Base-by-base conservation (phyloP, 2,888 invertebrate species). In the Cinara cedri region DNA sequence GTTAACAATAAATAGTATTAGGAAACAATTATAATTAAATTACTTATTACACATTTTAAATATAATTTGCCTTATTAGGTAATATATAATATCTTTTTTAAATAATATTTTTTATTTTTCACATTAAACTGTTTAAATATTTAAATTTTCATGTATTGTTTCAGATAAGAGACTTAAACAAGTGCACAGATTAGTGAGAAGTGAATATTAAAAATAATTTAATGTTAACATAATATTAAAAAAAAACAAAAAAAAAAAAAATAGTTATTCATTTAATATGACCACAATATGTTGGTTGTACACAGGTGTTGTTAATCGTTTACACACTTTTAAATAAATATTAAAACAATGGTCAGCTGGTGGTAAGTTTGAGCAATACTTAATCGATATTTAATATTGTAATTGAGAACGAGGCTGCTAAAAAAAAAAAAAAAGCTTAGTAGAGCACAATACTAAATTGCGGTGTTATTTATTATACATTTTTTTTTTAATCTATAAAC, bases 141-240 rank as follows among this genome's bases (percentile, higher is more conserved):
- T 74, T 19, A 74, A n/a, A 74, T 49, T 68, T 68, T 68, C 34
- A 26, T 68, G 68, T 66, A 49, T 78, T 78, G 57, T 78, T 78
- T 68, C 66, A 78, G 76, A 68, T 78, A 68, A 78, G 65, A 68
- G 34, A 78, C 68, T 78, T 49, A 49, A 63, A 78, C 60, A 78
- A 60, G 68, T 78, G 76, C 76, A 78, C 76, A 78, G 68, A 78
- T 78, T 76, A 78, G 76, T 78, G 76, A 78, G 76, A 78, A 78
- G 76, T 68, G 57, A 60, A 74, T n/a, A n/a, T 74, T 63, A 63
- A 74, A 54, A 74, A 21, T 74, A 74, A 74, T 42, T 54, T 46
- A 21, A 14, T 71, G 62, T 62, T 62, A 68, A 60, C 44, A 65
- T n/a, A 8, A 54, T 10, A 51, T 44, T 21, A 51, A 63, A 9